Conservation (phyloP, 2,888 invertebrate species). For the Thera obeliscata region DNA sequence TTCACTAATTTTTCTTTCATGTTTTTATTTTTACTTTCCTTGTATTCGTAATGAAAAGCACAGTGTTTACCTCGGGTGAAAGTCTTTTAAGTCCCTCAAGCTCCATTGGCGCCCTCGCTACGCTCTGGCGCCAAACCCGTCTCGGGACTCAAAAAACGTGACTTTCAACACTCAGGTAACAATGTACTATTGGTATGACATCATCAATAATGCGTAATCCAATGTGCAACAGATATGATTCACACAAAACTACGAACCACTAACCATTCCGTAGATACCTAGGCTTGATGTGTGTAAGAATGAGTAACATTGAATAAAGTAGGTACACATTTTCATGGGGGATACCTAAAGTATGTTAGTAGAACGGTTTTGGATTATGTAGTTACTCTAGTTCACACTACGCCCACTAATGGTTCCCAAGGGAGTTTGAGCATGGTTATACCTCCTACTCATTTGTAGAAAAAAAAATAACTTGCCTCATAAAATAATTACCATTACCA, state of each 20-base stretch:
- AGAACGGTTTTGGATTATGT: too few relatives aligned
- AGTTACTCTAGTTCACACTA: not conserved
- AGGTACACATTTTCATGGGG: not conserved
- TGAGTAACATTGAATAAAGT: conserved; percentile 16
- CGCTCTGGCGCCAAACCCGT: too few relatives aligned
- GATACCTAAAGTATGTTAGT: too few relatives aligned
- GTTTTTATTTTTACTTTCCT: too few relatives aligned
- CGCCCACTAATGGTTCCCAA: not conserved
- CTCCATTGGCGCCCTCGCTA: too few relatives aligned
- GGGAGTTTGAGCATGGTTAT: not conserved
- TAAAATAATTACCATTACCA: not conserved
- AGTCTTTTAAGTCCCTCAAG: too few relatives aligned
- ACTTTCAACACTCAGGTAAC: too few relatives aligned
- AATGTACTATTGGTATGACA: too few relatives aligned
- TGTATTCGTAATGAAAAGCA: too few relatives aligned
- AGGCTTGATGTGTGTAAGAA: conserved; percentile 33
- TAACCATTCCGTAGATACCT: conserved; percentile 35
- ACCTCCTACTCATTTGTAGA: not conserved
- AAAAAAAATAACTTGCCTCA: not conserved
- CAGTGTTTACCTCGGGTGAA: too few relatives aligned
- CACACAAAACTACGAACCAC: conserved; percentile 44
- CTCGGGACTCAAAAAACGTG: too few relatives aligned
- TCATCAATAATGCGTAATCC: conserved; percentile 70
- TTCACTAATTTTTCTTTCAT: too few relatives aligned
- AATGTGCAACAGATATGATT: conserved; percentile 64